Evolutionary conservation across 2,888 invertebrate species (phyloP), one percentile per base, ranked within the genome.

Genomic region (Meiosimyza platycephala): DNA sequence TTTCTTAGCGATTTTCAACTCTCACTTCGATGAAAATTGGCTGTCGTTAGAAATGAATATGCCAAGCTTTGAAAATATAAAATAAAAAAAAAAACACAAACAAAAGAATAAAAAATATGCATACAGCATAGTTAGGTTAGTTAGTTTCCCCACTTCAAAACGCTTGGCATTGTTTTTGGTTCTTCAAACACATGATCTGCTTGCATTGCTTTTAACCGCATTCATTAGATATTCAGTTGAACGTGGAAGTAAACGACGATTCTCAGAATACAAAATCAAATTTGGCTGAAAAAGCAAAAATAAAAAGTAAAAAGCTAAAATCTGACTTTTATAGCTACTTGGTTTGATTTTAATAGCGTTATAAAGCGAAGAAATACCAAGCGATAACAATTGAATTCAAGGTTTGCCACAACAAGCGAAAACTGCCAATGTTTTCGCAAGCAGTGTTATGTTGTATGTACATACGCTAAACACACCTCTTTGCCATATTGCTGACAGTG

Each of bases 301-400:
- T n/a, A 6, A 1, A 40, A 40, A 40, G 6, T 40, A 7, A 40
- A 40, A 40, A 40, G 7, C 40, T 7, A 40, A 40, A 40, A 40
- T 9, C 5, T 40, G 40, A 9, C 40, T 40, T 40, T 40, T 9
- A 55, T n/a, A 55, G 55, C 16, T 22, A 55, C n/a, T n/a, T 55
- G 55, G 11, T 11, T 55, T 18, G 11, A 1, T 55, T 55, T 18
- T 18, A 55, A 22, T 55, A 55, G 11, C 11, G 22, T 11, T 18
- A 55, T 18, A 55, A 18, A 2, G 16, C 18, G 18, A 16, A 55
- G 22, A 18, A 55, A 55, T 55, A 22, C 55, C 13, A 63, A n/a
- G 47, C 40, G 47, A 33, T 16, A 47, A 48, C 63, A 63, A 63
- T 63, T 63, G 48, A 63, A 63, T 63, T 63, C 63, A 63, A 63